Evolutionary conservation across 2,797 vertebrate genomes (phyloP), one percentile per base, ranked within the genome.

Genomic region (Telmatherina bonti): DNA sequence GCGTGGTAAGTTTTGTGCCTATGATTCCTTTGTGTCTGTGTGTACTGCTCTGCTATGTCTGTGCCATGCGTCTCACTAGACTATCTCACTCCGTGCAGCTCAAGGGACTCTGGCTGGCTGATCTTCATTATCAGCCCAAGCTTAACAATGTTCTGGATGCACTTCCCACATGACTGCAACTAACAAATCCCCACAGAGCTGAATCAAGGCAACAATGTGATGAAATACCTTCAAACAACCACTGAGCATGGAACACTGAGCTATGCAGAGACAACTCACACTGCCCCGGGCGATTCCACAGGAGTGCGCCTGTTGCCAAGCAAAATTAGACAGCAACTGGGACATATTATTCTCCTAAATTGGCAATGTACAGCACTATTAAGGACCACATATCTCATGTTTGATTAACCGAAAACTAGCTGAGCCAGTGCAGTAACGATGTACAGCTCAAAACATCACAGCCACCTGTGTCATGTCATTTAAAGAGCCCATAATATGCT

Each of bases 161-260:
- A 91, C 91, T 92, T 91, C 92, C 89, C 92, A 92, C 85, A 88
- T 91, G 92, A 92, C 89, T 88, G 90, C 92, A 90, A 91, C 91
- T 89, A 92, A 92, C 92, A 93, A 93, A 93, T 92, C 92, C 91
- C 91, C 76, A 85, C 88, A 89, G 92, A 92, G 92, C 87, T 80
- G 91, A 92, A 91, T 91, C 90, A 92, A 92, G 90, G 91, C 92
- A 90, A 90, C 90, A 85, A 85, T 82, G 87, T 92, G 91, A 93
- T 93, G 91, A 94, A 94, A 93, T 91, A 92, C 90, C 92, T 92
- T 93, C 92, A 93, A 93, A 93, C 89, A 89, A 77, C 88, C 85
- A 89, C 83, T 57, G 83, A 88, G 88, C 83, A 67, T 71, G 85
- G 89, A 88, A 89, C 89, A 89, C 80, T 80, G 89, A 86, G 88